These are phyloP conservation scores for Flabesymbios commensalis DNA, from an alignment of 2,888 invertebrate species.

Conservation along the genomic window DNA sequence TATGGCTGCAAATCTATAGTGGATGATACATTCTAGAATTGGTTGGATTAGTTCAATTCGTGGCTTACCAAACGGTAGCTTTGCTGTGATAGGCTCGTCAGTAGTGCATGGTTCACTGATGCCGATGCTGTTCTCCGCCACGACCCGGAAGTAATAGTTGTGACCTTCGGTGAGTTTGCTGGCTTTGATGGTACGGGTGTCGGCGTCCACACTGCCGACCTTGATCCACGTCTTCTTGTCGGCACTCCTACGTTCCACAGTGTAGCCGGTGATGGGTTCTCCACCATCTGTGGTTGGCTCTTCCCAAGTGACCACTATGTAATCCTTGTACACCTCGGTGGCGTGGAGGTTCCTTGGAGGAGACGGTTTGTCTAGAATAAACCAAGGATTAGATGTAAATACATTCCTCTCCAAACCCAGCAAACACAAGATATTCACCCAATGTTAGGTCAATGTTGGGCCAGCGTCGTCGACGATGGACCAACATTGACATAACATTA, in stretches of 20 bases:
- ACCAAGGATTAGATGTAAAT: too few species aligned
- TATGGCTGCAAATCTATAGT: too few species aligned
- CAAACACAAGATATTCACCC: too few species aligned
- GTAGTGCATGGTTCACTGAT: constrained; percentile 49
- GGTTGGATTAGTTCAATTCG: not conserved
- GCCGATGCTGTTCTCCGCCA: constrained; percentile 57
- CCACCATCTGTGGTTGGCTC: constrained; percentile 61
- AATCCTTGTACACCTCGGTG: constrained; percentile 44
- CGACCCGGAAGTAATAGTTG: constrained; percentile 57
- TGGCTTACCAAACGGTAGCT: constrained; percentile 21
- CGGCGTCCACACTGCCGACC: constrained; percentile 22
- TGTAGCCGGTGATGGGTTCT: constrained; percentile 52
- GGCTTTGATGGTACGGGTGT: constrained; percentile 31
- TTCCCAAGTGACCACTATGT: constrained; percentile 59
- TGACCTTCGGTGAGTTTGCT: constrained; percentile 53
- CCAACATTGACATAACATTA: too few species aligned
- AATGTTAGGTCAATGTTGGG: too few species aligned
- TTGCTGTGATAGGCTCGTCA: constrained; percentile 22
- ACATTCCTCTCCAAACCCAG: too few species aligned
- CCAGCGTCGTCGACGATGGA: too few species aligned
- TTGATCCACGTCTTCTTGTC: constrained; percentile 39
- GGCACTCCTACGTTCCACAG: constrained; percentile 49
- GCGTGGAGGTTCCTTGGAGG: constrained; percentile 47
- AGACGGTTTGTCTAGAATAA: constrained; percentile 54
- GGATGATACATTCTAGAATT: not conserved